Evolutionary conservation across 2,113 vertebrate species (phyloP).

Genomic region (Tricholaema leucomelas): DNA sequence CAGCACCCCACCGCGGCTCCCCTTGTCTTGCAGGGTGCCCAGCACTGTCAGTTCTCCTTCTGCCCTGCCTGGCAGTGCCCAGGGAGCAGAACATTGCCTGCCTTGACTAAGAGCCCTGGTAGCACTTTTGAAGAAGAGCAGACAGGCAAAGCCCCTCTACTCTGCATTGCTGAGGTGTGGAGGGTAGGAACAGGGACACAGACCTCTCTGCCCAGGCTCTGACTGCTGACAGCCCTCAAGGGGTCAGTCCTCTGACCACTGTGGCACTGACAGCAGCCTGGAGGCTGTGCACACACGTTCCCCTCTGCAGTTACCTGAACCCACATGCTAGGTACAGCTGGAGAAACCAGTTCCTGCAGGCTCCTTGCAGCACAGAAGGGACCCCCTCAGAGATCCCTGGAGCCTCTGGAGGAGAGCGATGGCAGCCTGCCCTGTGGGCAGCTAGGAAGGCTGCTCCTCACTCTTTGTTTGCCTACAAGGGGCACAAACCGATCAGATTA

Average conservation of each 20-base stretch:
- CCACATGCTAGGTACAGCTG: background rate
- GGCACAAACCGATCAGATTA: background rate
- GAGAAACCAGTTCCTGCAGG: background rate
- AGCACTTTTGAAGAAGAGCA: background rate
- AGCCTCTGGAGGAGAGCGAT: background rate
- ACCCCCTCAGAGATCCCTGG: background rate
- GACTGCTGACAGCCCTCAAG: background rate
- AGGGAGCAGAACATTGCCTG: fast-evolving
- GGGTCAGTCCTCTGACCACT: background rate
- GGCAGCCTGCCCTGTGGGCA: background rate
- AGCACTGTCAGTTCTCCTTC: background rate
- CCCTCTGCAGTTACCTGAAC: background rate
- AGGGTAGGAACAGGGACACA: background rate
- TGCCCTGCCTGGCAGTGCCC: background rate
- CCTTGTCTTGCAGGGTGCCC: background rate
- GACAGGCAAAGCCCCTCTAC: background rate
- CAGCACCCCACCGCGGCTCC: background rate
- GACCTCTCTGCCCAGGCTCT: background rate
- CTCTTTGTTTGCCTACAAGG: background rate
- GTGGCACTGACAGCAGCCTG: background rate
- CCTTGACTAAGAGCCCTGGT: background rate
- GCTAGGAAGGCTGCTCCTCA: background rate
- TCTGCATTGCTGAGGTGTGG: fast-evolving
- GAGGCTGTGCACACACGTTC: background rate
- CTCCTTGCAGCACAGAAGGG: background rate